A percentile compares a stretch with the other conserved stretches of the same genome.
Conservation (phyloP, 53 echinoderm and acorn worm genomes). For the Holothuria scabra region DNA sequence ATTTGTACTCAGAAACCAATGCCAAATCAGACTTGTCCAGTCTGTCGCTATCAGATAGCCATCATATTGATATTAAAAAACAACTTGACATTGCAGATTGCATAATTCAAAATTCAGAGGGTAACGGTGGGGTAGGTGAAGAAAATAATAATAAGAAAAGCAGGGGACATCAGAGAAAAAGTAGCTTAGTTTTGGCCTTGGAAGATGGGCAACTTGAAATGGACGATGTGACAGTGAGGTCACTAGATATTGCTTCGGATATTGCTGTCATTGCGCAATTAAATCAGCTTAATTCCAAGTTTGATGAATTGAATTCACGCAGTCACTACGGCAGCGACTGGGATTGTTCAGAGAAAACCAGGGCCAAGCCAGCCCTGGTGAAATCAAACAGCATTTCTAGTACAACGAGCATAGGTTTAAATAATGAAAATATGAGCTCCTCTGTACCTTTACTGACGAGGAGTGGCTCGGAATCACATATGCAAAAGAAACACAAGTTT, state of each 20-base stretch:
- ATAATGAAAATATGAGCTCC: neutral
- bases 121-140: neutral
- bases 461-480: slow-evolving; percentile 33
- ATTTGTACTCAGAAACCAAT: slow-evolving; percentile 5
- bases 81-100: slow-evolving; percentile 39
- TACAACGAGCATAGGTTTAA: slow-evolving; percentile 12
- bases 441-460: slow-evolving; percentile 8
- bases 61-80: slow-evolving; percentile 33
- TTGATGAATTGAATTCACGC: slow-evolving; percentile 48
- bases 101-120: neutral
- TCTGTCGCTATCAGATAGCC: neutral
- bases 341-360: slow-evolving; percentile 30
- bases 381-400: slow-evolving; percentile 34
- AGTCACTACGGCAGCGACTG: slow-evolving; percentile 35
- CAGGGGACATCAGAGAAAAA: slow-evolving; percentile 58
- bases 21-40: slow-evolving; percentile 9
- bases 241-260: slow-evolving; percentile 74
- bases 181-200: slow-evolving; percentile 87
- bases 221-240: slow-evolving; percentile 58
- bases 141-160: slow-evolving; percentile 20
- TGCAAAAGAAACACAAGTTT: slow-evolving; percentile 22
- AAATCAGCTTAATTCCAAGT: slow-evolving; percentile 76
- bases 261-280: slow-evolving; percentile 80
- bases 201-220: slow-evolving; percentile 90
- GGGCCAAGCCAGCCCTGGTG: slow-evolving; percentile 31